phyloP scores from a whole-genome alignment of 2,113 vertebrate genomes.

The Oriolus oriolus region DNA sequence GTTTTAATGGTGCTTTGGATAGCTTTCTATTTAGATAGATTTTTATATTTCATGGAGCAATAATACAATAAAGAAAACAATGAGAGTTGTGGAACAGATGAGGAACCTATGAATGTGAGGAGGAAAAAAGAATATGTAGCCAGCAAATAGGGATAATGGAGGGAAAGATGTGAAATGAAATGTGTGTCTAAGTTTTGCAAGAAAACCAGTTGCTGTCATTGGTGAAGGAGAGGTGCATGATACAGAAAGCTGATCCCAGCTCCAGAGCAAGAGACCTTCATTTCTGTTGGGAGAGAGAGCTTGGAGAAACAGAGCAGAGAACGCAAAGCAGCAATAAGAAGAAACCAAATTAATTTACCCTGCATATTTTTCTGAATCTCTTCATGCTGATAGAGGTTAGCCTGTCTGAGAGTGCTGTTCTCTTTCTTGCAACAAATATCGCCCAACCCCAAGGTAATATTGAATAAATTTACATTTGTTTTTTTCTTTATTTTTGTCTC shows the following conservation, averaged over 20 bases:
- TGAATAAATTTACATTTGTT: not conserved
- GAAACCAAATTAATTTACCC: not conserved
- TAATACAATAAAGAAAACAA: not conserved
- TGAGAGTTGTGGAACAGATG: not conserved
- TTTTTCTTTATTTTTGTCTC: not conserved
- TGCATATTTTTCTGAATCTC: not conserved
- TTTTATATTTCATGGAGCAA: not conserved
- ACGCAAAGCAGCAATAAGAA: not conserved
- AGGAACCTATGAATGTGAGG: not conserved
- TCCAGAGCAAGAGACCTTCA: not conserved
- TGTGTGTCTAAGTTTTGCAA: not conserved
- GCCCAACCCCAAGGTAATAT: not conserved
- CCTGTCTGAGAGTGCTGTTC: not conserved
- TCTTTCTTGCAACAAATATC: not conserved
- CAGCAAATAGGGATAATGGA: not conserved
- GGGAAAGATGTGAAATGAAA: not conserved
- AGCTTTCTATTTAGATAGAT: not conserved
- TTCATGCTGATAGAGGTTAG: not conserved
- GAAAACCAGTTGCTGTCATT: not conserved
- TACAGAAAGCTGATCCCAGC: not conserved
- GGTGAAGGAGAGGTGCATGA: not conserved
- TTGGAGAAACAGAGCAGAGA: not conserved
- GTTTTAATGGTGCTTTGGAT: not conserved
- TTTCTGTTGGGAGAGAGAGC: not conserved
- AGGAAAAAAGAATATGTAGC: not conserved